Percentiles rank a stretch among this genome's conserved stretches.
These are phyloP conservation scores for Lutjanus campechanus DNA, from an alignment of 2,797 vertebrate genomes.

Conservation along the genomic window DNA sequence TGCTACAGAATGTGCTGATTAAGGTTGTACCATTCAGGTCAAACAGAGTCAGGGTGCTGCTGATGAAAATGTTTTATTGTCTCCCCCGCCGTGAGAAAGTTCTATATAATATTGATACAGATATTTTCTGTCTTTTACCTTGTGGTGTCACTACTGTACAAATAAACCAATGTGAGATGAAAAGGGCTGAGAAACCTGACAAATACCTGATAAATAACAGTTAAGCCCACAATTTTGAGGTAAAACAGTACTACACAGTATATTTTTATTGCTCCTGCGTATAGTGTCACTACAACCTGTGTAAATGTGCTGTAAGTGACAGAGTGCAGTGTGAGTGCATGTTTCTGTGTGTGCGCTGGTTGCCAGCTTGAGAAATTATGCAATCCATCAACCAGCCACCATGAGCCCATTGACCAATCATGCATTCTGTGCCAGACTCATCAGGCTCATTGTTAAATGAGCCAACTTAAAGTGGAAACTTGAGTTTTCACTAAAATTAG, in stretches of 20 bases:
- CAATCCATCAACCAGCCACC: slow-evolving; percentile 64
- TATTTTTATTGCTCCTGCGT: neutral
- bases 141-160: neutral
- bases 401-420: slow-evolving; percentile 75
- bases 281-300: slow-evolving; percentile 10
- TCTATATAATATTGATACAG: neutral
- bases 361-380: slow-evolving; percentile 63
- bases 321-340: slow-evolving; percentile 13
- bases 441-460: slow-evolving; percentile 31
- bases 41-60: too few relatives aligned
- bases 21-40: too few relatives aligned
- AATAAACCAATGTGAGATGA: neutral
- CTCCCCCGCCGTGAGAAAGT: too few relatives aligned
- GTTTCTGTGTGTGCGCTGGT: slow-evolving; percentile 18
- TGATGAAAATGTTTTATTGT: too few relatives aligned
- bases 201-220: neutral
- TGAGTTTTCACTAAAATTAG: slow-evolving; percentile 21
- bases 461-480: slow-evolving; percentile 31
- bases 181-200: neutral
- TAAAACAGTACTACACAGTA: slow-evolving; percentile 1
- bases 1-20: too few relatives aligned
- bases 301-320: slow-evolving; percentile 10
- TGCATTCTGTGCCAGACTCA: slow-evolving; percentile 55
- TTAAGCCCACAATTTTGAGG: slow-evolving; percentile 8
- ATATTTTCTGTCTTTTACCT: neutral